phyloP scores from a whole-genome alignment of 2,113 vertebrate species.

The Heloderma charlesbogerti region DNA sequence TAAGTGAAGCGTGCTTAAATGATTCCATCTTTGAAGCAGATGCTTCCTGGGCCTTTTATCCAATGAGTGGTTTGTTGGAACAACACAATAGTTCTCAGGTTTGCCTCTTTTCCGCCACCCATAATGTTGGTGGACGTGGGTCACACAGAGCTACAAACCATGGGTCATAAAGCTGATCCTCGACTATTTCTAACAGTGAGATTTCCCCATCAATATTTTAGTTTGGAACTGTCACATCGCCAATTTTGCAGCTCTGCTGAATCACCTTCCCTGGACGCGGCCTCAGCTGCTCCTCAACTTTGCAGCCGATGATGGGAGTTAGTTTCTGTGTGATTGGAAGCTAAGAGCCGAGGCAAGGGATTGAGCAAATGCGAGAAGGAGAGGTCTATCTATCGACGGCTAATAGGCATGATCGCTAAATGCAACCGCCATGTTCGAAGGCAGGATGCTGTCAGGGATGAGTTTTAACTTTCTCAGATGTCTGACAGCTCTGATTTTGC shows the following conservation, averaged over 20 bases:
- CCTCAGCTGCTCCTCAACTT: not conserved
- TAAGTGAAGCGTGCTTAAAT: not conserved
- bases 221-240: not conserved
- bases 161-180: not conserved
- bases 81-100: no score
- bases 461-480: no score
- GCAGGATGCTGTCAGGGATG: not conserved
- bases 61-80: not conserved
- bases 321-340: not conserved
- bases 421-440: no score
- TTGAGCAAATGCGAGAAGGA: no score
- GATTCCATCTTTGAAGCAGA: not conserved
- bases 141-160: not conserved
- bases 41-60: not conserved
- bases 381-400: no score
- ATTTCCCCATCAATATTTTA: not conserved
- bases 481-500: no score
- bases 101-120: not conserved
- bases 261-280: not conserved
- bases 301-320: not conserved
- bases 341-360: not conserved
- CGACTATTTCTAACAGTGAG: not conserved
- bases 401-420: no score
- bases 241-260: not conserved
- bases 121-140: not conserved